A percentile compares a stretch with the other conserved stretches of the same genome.
phyloP scores from a whole-genome alignment of 2,113 vertebrate species.

The Ictidomys tridecemlineatus region DNA sequence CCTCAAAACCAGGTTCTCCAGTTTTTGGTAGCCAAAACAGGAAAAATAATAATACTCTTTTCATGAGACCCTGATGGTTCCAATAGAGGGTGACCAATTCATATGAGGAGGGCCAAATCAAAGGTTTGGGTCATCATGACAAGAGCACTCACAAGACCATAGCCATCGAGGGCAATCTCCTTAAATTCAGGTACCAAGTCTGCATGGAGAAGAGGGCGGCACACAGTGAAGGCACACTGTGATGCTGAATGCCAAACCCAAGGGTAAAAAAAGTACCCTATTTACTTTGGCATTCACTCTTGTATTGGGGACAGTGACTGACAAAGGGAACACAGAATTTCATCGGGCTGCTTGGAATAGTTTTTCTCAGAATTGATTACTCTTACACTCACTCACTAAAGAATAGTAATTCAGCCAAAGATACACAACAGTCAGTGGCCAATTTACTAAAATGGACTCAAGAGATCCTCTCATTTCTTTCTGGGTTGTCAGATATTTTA shows the following conservation, averaged over 20 bases:
- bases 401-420: background rate
- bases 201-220: fast-evolving
- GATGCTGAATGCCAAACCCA: background rate
- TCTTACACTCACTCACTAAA: background rate
- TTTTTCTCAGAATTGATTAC: background rate
- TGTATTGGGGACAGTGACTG: background rate
- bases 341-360: background rate
- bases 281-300: background rate
- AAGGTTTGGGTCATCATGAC: background rate
- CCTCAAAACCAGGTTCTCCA: background rate
- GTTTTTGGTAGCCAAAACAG: background rate
- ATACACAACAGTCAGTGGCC: background rate
- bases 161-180: background rate
- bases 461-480: background rate
- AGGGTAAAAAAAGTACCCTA: background rate
- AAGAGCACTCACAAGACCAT: background rate
- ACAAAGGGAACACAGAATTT: background rate
- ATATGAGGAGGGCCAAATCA: background rate
- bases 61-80: background rate
- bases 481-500: conserved; percentile 43
- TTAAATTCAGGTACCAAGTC: background rate
- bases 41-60: background rate
- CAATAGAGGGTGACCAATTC: background rate
- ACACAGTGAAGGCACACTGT: background rate
- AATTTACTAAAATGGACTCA: background rate